Conservation (phyloP, 1,140 invertebrate species). For the Alviniconcha marisindica region DNA sequence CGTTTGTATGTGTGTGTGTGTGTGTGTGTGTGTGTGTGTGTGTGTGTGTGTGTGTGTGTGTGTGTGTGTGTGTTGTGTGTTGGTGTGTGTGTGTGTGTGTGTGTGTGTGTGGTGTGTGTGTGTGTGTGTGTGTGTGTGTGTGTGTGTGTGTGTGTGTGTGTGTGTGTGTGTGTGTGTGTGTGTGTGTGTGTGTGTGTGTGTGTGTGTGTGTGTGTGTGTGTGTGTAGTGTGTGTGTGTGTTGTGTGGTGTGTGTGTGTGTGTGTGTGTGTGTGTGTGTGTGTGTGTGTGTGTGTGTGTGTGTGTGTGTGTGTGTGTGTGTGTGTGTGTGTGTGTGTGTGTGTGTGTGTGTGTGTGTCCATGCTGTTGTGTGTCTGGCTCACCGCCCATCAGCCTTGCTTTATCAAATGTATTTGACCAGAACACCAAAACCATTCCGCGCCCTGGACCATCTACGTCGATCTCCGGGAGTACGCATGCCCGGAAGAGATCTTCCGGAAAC, state of each 20-base stretch:
- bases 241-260: too few species aligned
- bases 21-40: neutral
- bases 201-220: neutral
- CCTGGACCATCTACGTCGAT: conserved; percentile 25
- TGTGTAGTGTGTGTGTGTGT: neutral
- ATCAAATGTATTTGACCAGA: too few species aligned
- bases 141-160: neutral
- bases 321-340: too few species aligned
- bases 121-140: neutral
- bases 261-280: too few species aligned
- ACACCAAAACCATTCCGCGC: too few species aligned
- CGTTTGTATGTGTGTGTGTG: neutral
- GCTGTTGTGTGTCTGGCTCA: too few species aligned
- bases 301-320: too few species aligned
- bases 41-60: too few species aligned
- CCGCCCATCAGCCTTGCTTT: too few species aligned
- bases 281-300: too few species aligned
- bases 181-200: neutral
- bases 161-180: neutral
- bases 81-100: neutral
- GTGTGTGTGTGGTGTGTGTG: neutral
- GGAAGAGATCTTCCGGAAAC: conserved; percentile 26
- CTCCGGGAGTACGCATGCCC: conserved; percentile 31
- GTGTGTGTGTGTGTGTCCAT: too few species aligned
- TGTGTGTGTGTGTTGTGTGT: neutral